A percentile compares a stretch with the other conserved stretches of the same genome.
These are phyloP conservation scores for Chorisops tibialis DNA, from an alignment of 2,888 invertebrate genomes.

Conservation along the genomic window DNA sequence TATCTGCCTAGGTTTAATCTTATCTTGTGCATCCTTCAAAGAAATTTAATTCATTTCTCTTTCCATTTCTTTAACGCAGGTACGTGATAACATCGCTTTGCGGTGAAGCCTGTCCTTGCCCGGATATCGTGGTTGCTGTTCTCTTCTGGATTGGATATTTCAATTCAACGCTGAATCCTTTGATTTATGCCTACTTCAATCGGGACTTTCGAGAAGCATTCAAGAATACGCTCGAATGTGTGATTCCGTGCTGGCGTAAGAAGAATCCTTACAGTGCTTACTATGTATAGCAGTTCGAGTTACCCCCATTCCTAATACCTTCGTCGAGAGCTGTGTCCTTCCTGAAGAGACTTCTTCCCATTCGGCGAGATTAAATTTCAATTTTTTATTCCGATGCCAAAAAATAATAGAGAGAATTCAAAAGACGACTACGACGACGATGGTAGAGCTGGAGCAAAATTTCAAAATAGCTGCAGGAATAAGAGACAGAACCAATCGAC, in stretches of 20 bases:
- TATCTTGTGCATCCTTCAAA: not conserved
- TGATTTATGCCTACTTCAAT: constrained; percentile 95
- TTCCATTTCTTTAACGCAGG: constrained; percentile 56
- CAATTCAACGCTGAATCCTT: constrained; percentile 90
- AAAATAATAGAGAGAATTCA: not conserved
- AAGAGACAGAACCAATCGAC: too few relatives aligned
- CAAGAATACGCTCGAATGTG: constrained; percentile 82
- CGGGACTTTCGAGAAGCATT: constrained; percentile 96
- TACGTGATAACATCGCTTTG: constrained; percentile 81
- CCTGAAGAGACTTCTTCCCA: not conserved
- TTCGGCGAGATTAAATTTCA: not conserved
- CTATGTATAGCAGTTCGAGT: constrained; percentile 46
- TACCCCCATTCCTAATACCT: not conserved
- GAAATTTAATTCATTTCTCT: constrained; percentile 4
- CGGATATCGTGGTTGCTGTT: constrained; percentile 81
- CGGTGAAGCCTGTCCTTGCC: constrained; percentile 79
- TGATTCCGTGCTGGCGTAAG: constrained; percentile 69
- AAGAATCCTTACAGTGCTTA: constrained; percentile 52
- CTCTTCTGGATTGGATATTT: constrained; percentile 99
- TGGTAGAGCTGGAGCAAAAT: too few relatives aligned
- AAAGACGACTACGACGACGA: too few relatives aligned
- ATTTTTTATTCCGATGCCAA: not conserved
- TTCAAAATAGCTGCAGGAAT: too few relatives aligned
- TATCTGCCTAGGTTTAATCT: too few relatives aligned
- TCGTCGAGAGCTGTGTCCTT: not conserved